Evolutionary conservation across 1,140 invertebrate genomes (phyloP), one percentile per base, ranked within the genome.

Genomic region (Bombus pyrosoma): DNA sequence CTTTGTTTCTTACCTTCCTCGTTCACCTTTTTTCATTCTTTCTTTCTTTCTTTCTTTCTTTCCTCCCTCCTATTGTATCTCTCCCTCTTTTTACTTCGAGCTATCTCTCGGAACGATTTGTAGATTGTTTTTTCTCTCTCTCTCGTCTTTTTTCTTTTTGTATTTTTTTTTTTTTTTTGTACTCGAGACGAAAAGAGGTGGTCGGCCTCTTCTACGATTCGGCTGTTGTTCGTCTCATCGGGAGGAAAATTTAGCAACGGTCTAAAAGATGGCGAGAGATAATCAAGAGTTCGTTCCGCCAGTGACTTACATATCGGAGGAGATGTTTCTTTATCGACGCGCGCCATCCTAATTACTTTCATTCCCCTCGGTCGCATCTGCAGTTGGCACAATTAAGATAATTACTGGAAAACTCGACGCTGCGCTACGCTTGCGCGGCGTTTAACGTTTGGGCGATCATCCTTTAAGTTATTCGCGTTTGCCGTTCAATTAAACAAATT

Each of bases 381-480:
- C 12, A 79, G 71, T 79, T 79, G 32, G n/a, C 28, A 59, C n/a
- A 62, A 71, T 71, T 84, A 43, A 32, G 37, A 79, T 79, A 84
- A 84, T 84, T 71, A 10, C 74, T 53, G 0, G 53, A 13, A 59
- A 47, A 43, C n/a, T 78, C 37, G 66, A 78, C 75, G 47, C 71
- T 37, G 75, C 66, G 59, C 71, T 59, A 78, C 64, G 18, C 53
- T 78, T 43, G 47, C 75, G 41, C 34, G 37, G 18, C 34, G 53
- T 79, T 66, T 83, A 43, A 28, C 41, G 81, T 41, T 32, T 39
- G 53, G 5, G 13, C 25, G 75, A 79, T 77, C 37, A 57, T 77
- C 53, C 28, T 53, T 32, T 10, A 32, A n/a, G 43, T 15, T 77
- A 39, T 28, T 18, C 64, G 25, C 75, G 22, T 39, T 12, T 13